phyloP scores from a whole-genome alignment of 64 coral and sea anemone genomes.

The Acropora yongei region DNA sequence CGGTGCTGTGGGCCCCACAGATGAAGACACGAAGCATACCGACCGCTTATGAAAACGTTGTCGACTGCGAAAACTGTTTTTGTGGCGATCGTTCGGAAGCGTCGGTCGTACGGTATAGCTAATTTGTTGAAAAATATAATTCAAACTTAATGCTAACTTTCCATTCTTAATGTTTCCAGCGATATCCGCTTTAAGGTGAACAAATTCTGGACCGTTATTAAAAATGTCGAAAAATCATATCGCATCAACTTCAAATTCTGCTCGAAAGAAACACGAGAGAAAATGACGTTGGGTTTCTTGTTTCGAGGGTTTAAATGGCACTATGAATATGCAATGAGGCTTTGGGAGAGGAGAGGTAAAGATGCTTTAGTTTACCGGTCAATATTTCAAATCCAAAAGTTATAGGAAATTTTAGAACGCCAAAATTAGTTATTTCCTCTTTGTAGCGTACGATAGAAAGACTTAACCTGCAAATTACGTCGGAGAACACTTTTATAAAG shows the following conservation, averaged over 20 bases:
- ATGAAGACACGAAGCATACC: conserved; percentile 78
- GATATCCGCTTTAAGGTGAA: background rate
- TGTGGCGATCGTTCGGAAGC: background rate
- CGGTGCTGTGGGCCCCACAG: conserved; percentile 94
- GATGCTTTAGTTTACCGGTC: background rate
- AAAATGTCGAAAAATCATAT: no score
- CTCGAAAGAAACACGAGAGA: background rate
- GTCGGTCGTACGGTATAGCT: background rate
- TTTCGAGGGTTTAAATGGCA: background rate
- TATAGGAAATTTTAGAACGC: background rate
- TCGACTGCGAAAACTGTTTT: background rate
- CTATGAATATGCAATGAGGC: background rate
- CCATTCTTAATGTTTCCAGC: background rate
- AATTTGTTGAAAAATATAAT: no score
- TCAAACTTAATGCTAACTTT: background rate
- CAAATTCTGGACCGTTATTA: no score
- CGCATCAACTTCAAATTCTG: background rate
- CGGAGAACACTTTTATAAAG: background rate
- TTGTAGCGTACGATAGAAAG: background rate
- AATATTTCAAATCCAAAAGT: background rate
- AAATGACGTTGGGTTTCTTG: background rate
- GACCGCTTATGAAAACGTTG: background rate
- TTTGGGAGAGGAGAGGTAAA: background rate
- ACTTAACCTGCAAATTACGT: background rate
- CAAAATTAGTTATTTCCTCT: background rate